phyloP scores from a whole-genome alignment of 2,888 invertebrate genomes.

The Pollenia labialis region DNA sequence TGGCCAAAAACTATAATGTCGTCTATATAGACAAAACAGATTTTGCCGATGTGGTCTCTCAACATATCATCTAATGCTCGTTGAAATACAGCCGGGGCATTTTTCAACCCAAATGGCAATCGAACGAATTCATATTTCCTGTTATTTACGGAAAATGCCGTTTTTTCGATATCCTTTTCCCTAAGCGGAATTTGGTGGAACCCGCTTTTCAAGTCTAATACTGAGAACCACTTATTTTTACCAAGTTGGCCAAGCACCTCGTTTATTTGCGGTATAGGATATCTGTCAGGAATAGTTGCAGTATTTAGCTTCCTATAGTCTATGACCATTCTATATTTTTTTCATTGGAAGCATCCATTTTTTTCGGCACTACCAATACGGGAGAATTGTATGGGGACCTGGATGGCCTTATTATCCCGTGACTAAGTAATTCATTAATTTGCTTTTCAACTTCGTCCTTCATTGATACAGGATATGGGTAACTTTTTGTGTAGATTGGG shows the following conservation, averaged over 20 bases:
- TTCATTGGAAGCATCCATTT: conserved; percentile 29
- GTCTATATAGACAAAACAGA: background rate
- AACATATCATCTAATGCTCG: conserved; percentile 33
- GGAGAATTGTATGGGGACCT: conserved; percentile 49
- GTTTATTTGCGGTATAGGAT: conserved; percentile 41
- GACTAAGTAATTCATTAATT: background rate
- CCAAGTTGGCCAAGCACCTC: conserved; percentile 40
- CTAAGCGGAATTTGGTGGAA: conserved; percentile 54
- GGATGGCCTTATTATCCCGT: conserved; percentile 24
- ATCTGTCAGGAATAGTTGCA: conserved; percentile 22
- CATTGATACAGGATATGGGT: conserved; percentile 39
- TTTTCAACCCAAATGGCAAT: conserved; percentile 55
- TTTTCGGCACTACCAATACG: conserved; percentile 53
- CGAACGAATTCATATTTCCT: conserved; percentile 25
- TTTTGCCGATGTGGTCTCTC: too few relatives aligned
- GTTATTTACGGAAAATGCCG: conserved; percentile 44
- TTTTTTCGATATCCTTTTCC: conserved; percentile 33
- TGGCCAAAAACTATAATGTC: conserved; percentile 11
- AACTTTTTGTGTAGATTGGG: conserved; percentile 19
- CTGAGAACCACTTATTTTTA: background rate
- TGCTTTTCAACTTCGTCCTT: conserved; percentile 33
- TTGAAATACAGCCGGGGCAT: conserved; percentile 51
- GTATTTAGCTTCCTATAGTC: conserved; percentile 63
- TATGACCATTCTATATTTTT: conserved; percentile 54
- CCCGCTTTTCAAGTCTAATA: conserved; percentile 41